Evolutionary conservation across 2,888 invertebrate genomes (phyloP).

Genomic region (Synergus gifuensis): DNA sequence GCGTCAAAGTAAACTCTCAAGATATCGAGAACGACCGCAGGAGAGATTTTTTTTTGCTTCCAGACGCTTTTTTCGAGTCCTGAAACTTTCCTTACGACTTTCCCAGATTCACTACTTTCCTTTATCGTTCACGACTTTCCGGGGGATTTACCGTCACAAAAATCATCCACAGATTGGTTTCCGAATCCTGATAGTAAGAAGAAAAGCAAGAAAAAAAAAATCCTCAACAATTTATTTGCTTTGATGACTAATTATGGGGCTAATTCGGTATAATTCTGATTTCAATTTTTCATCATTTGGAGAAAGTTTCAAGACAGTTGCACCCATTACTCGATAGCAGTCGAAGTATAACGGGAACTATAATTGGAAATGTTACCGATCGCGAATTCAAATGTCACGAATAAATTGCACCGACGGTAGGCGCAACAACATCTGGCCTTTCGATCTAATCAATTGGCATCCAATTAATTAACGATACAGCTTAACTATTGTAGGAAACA

Average conservation of each 20-base stretch:
- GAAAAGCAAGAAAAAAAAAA: not conserved
- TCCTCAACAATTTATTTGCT: not conserved
- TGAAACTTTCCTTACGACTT: slow-evolving; percentile 16
- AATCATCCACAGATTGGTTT: not conserved
- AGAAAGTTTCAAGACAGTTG: slow-evolving; percentile 15
- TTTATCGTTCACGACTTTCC: slow-evolving; percentile 10
- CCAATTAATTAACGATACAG: slow-evolving; percentile 39
- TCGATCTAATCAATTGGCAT: slow-evolving; percentile 36
- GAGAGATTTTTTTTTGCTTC: slow-evolving; percentile 5
- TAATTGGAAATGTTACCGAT: slow-evolving; percentile 37
- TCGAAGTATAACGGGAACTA: slow-evolving; percentile 24
- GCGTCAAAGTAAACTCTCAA: not conserved
- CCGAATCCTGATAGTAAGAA: not conserved
- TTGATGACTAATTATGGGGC: not conserved
- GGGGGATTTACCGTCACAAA: not conserved
- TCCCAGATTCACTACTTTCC: not conserved
- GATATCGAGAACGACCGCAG: not conserved
- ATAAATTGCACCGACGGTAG: slow-evolving; percentile 23
- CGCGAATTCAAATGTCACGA: slow-evolving; percentile 23
- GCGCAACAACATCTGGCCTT: slow-evolving; percentile 28
- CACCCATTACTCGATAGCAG: not conserved
- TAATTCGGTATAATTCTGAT: not conserved
- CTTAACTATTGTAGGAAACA: slow-evolving; percentile 32
- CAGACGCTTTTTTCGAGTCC: not conserved
- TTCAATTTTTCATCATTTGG: not conserved